Evolutionary conservation across 2,888 invertebrate genomes (phyloP).

Genomic region (Sycophila texana): DNA sequence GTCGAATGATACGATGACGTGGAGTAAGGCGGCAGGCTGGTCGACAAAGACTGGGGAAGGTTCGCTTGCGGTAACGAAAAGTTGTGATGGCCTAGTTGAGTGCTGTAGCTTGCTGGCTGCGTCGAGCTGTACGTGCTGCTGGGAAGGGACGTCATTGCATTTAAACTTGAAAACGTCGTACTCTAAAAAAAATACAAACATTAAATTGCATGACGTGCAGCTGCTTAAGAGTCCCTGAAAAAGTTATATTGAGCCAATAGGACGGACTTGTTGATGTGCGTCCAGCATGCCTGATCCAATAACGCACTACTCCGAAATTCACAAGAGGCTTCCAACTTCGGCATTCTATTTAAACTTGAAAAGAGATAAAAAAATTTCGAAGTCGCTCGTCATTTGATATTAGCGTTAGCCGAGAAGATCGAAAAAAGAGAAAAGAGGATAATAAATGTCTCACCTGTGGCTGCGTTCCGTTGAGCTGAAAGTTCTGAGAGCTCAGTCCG

Average conservation of each 20-base stretch:
- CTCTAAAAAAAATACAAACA: conserved; percentile 61
- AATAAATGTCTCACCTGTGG: conserved; percentile 62
- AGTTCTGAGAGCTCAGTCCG: conserved; percentile 58
- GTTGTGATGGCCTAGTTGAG: conserved; percentile 69
- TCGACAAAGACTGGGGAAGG: conserved; percentile 58
- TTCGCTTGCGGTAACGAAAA: conserved; percentile 69
- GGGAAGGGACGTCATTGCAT: conserved; percentile 64
- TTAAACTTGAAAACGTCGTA: conserved; percentile 70
- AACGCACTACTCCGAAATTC: too few species aligned
- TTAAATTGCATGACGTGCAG: background rate
- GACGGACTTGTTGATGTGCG: background rate
- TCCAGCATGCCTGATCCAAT: background rate
- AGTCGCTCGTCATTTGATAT: background rate
- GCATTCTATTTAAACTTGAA: too few species aligned
- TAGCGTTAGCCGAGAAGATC: background rate
- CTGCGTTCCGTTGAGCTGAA: conserved; percentile 72
- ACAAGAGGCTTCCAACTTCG: too few species aligned
- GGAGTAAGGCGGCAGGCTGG: conserved; percentile 69
- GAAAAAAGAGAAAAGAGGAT: background rate
- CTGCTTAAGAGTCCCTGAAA: too few species aligned
- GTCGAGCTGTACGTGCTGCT: conserved; percentile 67
- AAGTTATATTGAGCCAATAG: background rate
- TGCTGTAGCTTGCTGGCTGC: conserved; percentile 65
- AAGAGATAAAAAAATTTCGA: background rate
- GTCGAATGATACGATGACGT: conserved; percentile 70